Percentiles rank a stretch among this genome's conserved stretches.
phyloP scores from a whole-genome alignment of 2,113 vertebrate genomes.

The Heterotilapia buettikoferi region DNA sequence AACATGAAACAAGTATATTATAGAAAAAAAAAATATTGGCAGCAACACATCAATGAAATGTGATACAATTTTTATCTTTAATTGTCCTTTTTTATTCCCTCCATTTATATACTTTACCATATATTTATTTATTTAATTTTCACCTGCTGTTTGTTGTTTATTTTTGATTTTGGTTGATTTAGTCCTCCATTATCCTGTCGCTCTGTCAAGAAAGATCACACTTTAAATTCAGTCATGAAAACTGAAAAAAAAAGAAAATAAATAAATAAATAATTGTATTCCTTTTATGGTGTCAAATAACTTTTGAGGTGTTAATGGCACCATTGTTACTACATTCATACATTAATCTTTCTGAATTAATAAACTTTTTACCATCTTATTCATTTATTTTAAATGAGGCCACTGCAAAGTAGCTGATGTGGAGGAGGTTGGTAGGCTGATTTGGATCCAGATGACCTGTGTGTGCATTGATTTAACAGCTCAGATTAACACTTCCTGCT shows the following conservation, averaged over 20 bases:
- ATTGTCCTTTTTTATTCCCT: background rate
- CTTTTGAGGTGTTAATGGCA: background rate
- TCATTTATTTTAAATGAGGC: background rate
- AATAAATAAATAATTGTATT: background rate
- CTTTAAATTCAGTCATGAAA: background rate
- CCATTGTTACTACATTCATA: background rate
- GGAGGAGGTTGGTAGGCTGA: background rate
- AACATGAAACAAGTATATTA: background rate
- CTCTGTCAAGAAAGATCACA: background rate
- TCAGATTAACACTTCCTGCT: background rate
- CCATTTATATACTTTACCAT: background rate
- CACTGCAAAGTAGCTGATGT: background rate
- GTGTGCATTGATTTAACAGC: background rate
- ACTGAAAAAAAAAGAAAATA: accelerated
- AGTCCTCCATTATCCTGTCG: background rate
- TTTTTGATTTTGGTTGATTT: background rate
- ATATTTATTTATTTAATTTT: background rate
- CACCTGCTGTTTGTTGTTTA: background rate
- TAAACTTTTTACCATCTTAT: background rate
- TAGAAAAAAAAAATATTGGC: no score
- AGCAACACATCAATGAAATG: no score
- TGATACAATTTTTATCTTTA: background rate
- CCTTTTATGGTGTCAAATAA: background rate
- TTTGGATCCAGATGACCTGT: background rate
- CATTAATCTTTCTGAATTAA: background rate